Percentiles rank a stretch among this genome's conserved stretches.
Conservation (phyloP, 92 coral and sea anemone species). For the Zoanthus gigantus region DNA sequence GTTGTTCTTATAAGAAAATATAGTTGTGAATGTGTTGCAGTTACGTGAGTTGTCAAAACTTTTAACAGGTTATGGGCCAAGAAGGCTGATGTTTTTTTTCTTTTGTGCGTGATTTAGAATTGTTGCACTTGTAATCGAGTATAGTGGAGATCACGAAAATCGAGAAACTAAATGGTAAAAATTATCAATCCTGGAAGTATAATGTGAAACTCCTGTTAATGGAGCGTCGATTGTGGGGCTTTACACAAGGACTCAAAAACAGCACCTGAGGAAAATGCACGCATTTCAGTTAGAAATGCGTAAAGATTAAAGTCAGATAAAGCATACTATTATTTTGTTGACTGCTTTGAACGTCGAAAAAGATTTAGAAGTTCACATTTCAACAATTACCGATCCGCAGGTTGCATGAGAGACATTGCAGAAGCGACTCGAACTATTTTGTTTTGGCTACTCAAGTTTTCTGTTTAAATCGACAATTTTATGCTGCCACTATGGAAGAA, state of each 20-base stretch:
- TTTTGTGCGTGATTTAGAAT: not conserved
- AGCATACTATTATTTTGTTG: constrained; percentile 32
- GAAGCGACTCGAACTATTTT: constrained; percentile 28
- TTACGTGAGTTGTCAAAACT: too few species aligned
- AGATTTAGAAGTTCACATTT: constrained; percentile 34
- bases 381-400: constrained; percentile 19
- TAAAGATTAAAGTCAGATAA: constrained; percentile 45
- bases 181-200: constrained; percentile 80
- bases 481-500: constrained; percentile 44
- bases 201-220: constrained; percentile 72
- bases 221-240: constrained; percentile 81
- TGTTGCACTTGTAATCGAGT: constrained; percentile 10
- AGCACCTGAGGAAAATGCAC: constrained; percentile 41
- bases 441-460: constrained; percentile 37
- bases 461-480: constrained; percentile 44
- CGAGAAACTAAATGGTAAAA: constrained; percentile 69
- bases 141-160: constrained; percentile 72
- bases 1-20: too few species aligned
- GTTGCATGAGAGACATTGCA: constrained; percentile 37
- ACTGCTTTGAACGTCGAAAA: constrained; percentile 50
- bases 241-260: constrained; percentile 58
- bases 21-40: too few species aligned
- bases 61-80: constrained; percentile 10
- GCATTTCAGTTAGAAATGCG: constrained; percentile 25
- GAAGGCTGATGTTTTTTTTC: constrained; percentile 25